Evolutionary conservation across 37 sponge, comb jelly and placozoan species (phyloP).

Genomic region (Mnemiopsis leidyi): DNA sequence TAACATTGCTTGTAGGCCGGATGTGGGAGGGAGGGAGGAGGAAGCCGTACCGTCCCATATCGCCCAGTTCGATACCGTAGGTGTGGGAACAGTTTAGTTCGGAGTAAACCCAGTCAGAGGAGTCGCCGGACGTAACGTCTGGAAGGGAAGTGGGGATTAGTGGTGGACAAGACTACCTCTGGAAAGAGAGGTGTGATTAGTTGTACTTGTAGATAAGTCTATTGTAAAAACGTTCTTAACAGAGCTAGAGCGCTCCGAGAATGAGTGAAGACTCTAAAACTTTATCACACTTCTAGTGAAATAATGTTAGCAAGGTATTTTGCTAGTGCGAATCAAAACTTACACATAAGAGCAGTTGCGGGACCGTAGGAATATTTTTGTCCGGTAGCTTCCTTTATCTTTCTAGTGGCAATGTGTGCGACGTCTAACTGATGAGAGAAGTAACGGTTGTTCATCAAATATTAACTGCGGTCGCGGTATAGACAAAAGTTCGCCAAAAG

Average conservation of each 20-base stretch:
- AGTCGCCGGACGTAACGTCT: slow-evolving; percentile 45
- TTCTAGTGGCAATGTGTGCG: neutral
- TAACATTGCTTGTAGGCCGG: neutral
- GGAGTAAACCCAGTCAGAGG: slow-evolving; percentile 56
- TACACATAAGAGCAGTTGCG: slow-evolving; percentile 55
- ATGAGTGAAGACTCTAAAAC: neutral
- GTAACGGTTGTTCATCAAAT: too few relatives aligned
- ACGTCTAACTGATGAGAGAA: slow-evolving; percentile 33
- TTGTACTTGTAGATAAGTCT: too few relatives aligned
- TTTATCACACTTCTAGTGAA: too few relatives aligned
- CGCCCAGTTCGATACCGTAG: slow-evolving; percentile 32
- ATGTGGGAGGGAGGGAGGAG: slow-evolving; percentile 16
- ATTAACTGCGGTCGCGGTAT: too few relatives aligned
- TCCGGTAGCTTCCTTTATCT: neutral
- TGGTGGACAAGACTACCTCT: too few relatives aligned
- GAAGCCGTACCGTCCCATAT: slow-evolving; percentile 47
- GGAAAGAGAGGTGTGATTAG: too few relatives aligned
- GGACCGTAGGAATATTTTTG: slow-evolving; percentile 24
- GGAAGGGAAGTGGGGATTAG: neutral
- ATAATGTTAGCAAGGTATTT: too few relatives aligned
- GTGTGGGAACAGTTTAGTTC: slow-evolving; percentile 42
- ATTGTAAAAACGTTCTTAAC: too few relatives aligned
- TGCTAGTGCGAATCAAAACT: neutral
- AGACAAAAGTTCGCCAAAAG: too few relatives aligned
- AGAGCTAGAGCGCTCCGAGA: too few relatives aligned